Evolutionary conservation across 2,888 invertebrate species (phyloP).

Genomic region (Drosophila acutilabella): DNA sequence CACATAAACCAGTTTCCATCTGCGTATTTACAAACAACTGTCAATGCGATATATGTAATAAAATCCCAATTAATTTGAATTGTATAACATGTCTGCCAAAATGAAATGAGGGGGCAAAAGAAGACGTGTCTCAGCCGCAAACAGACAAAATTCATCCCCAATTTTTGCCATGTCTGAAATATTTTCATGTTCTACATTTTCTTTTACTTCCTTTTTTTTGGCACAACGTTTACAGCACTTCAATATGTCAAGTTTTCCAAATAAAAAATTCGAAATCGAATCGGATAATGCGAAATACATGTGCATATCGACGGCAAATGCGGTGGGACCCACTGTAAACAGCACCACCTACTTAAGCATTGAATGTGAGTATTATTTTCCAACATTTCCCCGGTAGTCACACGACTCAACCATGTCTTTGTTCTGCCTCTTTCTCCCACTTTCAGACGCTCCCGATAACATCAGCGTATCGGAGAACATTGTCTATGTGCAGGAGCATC

Average conservation of each 20-base stretch:
- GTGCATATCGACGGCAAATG: slow-evolving; percentile 91
- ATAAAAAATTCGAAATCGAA: slow-evolving; percentile 90
- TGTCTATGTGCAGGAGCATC: slow-evolving; percentile 86
- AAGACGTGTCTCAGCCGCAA: slow-evolving; percentile 28
- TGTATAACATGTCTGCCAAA: slow-evolving; percentile 24
- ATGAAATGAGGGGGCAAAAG: neutral
- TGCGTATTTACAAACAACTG: slow-evolving; percentile 28
- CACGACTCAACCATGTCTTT: neutral
- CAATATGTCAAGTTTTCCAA: slow-evolving; percentile 94
- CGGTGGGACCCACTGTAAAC: slow-evolving; percentile 92
- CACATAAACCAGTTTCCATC: slow-evolving; percentile 14
- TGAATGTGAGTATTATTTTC: slow-evolving; percentile 90
- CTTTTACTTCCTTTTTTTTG: neutral
- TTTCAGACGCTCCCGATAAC: slow-evolving; percentile 92
- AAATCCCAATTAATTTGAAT: slow-evolving; percentile 56
- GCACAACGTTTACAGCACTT: slow-evolving; percentile 87
- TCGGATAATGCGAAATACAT: slow-evolving; percentile 93
- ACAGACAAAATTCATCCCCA: slow-evolving; percentile 29
- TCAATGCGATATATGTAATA: slow-evolving; percentile 15
- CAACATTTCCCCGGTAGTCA: slow-evolving; percentile 1
- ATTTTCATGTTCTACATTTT: slow-evolving; percentile 31
- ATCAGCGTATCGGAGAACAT: slow-evolving; percentile 88
- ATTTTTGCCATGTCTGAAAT: slow-evolving; percentile 40
- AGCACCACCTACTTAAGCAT: slow-evolving; percentile 94
- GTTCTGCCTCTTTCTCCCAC: neutral